These are phyloP conservation scores for Corbicula japonica DNA, from an alignment of 2,888 invertebrate genomes.

Conservation along the genomic window DNA sequence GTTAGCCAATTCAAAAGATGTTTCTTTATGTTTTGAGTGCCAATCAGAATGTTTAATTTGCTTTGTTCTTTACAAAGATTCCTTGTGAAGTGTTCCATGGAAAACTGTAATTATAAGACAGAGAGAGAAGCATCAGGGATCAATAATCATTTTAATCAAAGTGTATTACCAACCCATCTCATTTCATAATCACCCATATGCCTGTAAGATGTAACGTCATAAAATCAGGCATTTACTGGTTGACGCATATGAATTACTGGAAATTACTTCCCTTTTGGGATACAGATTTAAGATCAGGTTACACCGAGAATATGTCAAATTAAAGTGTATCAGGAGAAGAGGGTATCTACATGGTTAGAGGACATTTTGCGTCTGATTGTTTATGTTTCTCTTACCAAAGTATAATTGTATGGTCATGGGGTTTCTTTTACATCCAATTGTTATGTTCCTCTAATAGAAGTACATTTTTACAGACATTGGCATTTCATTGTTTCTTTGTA, in stretches of 20 bases:
- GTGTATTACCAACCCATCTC: slow-evolving; percentile 43
- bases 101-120: slow-evolving; percentile 49
- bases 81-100: slow-evolving; percentile 26
- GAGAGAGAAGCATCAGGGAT: slow-evolving; percentile 26
- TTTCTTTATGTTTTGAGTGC: slow-evolving; percentile 30
- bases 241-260: slow-evolving; percentile 41
- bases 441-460: too few relatives aligned
- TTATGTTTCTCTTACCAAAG: too few relatives aligned
- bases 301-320: too few relatives aligned
- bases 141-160: slow-evolving; percentile 55
- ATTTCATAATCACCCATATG: slow-evolving; percentile 48
- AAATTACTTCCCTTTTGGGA: slow-evolving; percentile 55
- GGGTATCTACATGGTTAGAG: not conserved
- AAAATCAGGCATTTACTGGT: slow-evolving; percentile 31
- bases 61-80: slow-evolving; percentile 36
- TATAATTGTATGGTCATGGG: too few relatives aligned
- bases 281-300: too few relatives aligned
- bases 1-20: slow-evolving; percentile 24
- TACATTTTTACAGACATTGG: too few relatives aligned
- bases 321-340: slow-evolving; percentile 12
- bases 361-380: slow-evolving; percentile 12
- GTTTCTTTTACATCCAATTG: too few relatives aligned
- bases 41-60: slow-evolving; percentile 52
- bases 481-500: too few relatives aligned
- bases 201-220: slow-evolving; percentile 23